Percentiles rank a stretch among this genome's conserved stretches.
phyloP scores from a whole-genome alignment of 2,797 vertebrate genomes.

The Ptychobarbus kaznakovi region DNA sequence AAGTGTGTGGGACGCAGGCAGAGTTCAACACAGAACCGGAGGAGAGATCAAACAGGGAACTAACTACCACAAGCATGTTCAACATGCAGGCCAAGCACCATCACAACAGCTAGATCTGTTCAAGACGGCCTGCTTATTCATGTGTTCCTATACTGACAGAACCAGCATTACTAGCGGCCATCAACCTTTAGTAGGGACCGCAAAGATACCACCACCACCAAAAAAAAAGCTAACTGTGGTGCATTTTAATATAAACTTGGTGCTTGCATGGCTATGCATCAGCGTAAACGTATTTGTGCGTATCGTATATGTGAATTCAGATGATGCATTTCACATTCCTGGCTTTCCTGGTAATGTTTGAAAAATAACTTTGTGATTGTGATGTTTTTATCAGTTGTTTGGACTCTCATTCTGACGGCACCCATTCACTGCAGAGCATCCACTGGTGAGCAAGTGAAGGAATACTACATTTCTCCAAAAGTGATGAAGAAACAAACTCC shows the following conservation, averaged over 20 bases:
- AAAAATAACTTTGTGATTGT: background rate
- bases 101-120: background rate
- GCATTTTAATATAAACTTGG: background rate
- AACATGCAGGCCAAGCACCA: constrained; percentile 8
- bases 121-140: background rate
- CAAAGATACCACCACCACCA: background rate
- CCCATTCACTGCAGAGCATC: background rate
- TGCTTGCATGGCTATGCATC: background rate
- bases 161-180: background rate
- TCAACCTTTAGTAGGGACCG: background rate
- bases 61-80: constrained; percentile 9
- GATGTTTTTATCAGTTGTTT: background rate
- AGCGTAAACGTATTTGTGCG: background rate
- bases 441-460: background rate
- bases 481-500: background rate
- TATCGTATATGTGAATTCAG: background rate
- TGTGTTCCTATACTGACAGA: background rate
- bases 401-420: background rate
- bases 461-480: background rate
- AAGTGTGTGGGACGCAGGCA: constrained; percentile 64
- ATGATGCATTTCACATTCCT: background rate
- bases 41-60: constrained; percentile 22
- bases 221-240: background rate
- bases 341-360: background rate
- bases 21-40: constrained; percentile 32